Evolutionary conservation across 2,113 vertebrate genomes (phyloP).

Genomic region (Narcine bancroftii): DNA sequence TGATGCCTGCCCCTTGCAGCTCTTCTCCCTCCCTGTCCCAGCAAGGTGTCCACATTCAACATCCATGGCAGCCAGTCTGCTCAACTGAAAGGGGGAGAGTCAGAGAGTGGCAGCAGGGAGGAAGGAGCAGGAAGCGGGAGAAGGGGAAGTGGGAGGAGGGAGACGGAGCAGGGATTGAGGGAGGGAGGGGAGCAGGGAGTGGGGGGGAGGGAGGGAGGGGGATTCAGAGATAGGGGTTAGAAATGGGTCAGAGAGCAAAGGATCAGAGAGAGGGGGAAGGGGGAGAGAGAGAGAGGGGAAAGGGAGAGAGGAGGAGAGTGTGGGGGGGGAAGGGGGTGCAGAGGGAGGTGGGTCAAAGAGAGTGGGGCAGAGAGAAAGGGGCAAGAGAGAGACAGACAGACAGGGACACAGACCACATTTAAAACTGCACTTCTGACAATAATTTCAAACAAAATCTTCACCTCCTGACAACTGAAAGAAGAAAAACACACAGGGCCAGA

Average conservation of each 20-base stretch:
- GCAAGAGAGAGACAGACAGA: neutral
- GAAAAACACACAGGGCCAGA: no score
- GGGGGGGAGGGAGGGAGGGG: neutral
- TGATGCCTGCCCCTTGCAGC: neutral
- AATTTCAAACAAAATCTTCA: no score
- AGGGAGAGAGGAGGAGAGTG: no score
- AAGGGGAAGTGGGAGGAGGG: neutral
- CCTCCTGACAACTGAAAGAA: no score
- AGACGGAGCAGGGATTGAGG: neutral
- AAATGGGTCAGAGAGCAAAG: neutral
- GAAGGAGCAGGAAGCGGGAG: neutral
- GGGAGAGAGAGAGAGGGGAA: neutral
- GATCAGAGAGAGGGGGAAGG: neutral
- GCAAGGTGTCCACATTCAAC: neutral
- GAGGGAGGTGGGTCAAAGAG: neutral
- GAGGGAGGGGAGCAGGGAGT: neutral
- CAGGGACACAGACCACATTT: no score
- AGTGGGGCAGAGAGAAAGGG: neutral
- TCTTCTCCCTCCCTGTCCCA: neutral
- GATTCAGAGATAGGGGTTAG: neutral
- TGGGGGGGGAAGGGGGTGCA: no score
- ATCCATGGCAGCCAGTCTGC: neutral
- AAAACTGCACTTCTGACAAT: no score
- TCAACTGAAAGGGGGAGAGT: neutral
- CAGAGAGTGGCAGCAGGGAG: neutral